These are phyloP conservation scores for Drosophila ercepeae DNA, from an alignment of 1,140 invertebrate species.

Conservation along the genomic window DNA sequence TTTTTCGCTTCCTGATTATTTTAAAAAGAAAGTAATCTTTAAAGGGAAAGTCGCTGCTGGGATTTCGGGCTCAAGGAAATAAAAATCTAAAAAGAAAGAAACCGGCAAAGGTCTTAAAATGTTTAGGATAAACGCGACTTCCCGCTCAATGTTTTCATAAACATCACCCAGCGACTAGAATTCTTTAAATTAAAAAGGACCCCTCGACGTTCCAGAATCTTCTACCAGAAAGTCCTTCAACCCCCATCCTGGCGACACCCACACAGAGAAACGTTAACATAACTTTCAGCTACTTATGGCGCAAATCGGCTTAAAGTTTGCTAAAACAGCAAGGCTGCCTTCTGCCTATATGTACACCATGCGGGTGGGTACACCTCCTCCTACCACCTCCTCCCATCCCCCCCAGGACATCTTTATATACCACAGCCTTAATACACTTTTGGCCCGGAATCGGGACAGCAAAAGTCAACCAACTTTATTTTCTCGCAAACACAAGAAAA, in stretches of 20 bases:
- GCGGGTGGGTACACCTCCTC: background rate
- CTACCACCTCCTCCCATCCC: no score
- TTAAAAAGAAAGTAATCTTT: conserved; percentile 33
- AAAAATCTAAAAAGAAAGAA: no score
- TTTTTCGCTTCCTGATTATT: background rate
- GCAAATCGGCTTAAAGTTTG: conserved; percentile 67
- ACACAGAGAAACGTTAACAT: conserved; percentile 31
- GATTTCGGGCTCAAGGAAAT: no score
- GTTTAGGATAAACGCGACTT: no score
- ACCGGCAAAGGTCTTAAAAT: no score
- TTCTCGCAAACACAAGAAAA: conserved; percentile 60
- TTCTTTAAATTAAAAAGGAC: no score
- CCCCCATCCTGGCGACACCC: background rate
- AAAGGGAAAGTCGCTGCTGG: conserved; percentile 7
- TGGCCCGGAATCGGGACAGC: conserved; percentile 53
- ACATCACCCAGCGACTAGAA: no score
- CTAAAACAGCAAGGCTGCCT: conserved; percentile 34
- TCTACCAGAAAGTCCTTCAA: background rate
- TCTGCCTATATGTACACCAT: conserved; percentile 4
- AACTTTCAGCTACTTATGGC: conserved; percentile 54
- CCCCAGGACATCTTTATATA: conserved; percentile 1
- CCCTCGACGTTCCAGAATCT: no score
- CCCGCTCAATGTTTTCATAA: no score
- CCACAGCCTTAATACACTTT: conserved; percentile 65
- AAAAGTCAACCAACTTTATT: conserved; percentile 75